phyloP scores from a whole-genome alignment of 2,113 vertebrate species.

The Notechis scutatus region DNA sequence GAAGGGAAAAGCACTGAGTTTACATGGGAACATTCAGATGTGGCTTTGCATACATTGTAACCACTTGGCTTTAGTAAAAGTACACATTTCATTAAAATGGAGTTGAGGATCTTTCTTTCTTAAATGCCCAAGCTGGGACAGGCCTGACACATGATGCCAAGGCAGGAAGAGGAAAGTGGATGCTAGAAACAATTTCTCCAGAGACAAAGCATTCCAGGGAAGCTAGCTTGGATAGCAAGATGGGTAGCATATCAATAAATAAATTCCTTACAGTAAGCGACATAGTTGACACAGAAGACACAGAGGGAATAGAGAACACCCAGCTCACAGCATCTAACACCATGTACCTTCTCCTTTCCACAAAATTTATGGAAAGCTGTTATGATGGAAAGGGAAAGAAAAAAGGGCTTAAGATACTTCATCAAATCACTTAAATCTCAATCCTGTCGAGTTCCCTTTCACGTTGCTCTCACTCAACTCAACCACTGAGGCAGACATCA shows the following conservation, averaged over 20 bases:
- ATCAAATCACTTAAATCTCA: too few species aligned
- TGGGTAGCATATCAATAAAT: too few species aligned
- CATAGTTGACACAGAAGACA: neutral
- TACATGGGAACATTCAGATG: too few species aligned
- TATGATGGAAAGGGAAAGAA: neutral
- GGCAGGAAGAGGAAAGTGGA: neutral
- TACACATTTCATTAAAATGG: too few species aligned
- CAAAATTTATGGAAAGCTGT: neutral
- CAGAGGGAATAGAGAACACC: neutral
- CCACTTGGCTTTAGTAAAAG: too few species aligned
- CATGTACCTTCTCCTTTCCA: neutral
- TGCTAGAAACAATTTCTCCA: neutral
- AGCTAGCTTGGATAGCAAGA: too few species aligned
- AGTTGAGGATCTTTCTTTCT: too few species aligned
- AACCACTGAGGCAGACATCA: slow-evolving; percentile 23
- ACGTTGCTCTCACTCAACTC: neutral
- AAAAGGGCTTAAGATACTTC: neutral
- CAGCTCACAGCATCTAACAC: neutral
- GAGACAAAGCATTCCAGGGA: neutral
- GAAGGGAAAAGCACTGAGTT: too few species aligned
- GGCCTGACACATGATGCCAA: neutral
- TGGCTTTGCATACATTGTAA: too few species aligned
- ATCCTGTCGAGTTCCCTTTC: neutral
- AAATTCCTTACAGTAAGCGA: neutral
- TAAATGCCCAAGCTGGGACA: too few species aligned